Base-by-base conservation (phyloP, 2,113 vertebrate genomes). In the Carlito syrichta region DNA sequence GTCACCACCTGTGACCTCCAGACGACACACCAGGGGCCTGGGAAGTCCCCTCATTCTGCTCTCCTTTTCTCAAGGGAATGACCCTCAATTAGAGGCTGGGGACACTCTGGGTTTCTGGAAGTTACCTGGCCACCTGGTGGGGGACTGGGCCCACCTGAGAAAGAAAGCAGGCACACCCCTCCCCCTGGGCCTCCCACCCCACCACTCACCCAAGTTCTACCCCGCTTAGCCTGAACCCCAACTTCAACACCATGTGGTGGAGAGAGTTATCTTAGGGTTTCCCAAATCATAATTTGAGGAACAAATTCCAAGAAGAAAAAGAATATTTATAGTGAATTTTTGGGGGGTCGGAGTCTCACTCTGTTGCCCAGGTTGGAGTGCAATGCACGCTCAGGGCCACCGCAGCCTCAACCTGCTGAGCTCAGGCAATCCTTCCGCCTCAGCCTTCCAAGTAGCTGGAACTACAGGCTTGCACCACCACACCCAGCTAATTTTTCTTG, bases 301-400 rank as follows among this genome's bases (percentile, higher is more conserved):
- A n/a, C n/a, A n/a, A n/a, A n/a, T n/a, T n/a, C 43, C 48, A 95
- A 48, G 85, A 83, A 97, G 76, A 87, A 81, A 94, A 43, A 35
- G 45, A 78, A 79, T 81, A 25, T 86, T 83, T 82, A 66, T 91
- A 81, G 43, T 58, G 22, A 90, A 78, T 35, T 32, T 35, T n/a
- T n/a, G n/a, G n/a, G n/a, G n/a, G n/a, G n/a, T n/a, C n/a, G n/a
- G n/a, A n/a, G n/a, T n/a, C n/a, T n/a, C n/a, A n/a, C n/a, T n/a
- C n/a, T n/a, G n/a, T n/a, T n/a, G n/a, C n/a, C n/a, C n/a, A n/a
- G n/a, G n/a, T n/a, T n/a, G n/a, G n/a, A n/a, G n/a, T n/a, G n/a
- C n/a, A n/a, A n/a, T n/a, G n/a, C n/a, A n/a, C n/a, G n/a, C n/a
- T n/a, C n/a, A n/a, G n/a, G n/a, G n/a, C n/a, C n/a, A n/a, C n/a